phyloP scores from a whole-genome alignment of 2,888 invertebrate genomes.

The Ephialtes manifestator region DNA sequence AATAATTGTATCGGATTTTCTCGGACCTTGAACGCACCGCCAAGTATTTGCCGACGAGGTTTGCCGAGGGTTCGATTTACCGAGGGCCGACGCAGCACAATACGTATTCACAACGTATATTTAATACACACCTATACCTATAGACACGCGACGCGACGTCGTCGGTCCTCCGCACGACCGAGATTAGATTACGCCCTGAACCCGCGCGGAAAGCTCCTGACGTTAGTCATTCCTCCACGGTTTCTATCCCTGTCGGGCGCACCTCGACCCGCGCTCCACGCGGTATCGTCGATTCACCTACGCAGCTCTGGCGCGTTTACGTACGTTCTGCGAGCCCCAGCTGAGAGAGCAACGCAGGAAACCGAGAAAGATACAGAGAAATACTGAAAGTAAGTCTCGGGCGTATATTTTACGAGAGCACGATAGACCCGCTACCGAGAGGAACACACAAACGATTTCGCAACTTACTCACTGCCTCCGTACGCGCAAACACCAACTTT shows the following conservation, averaged over 20 bases:
- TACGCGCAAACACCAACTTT: slow-evolving; percentile 13
- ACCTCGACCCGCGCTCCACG: slow-evolving; percentile 39
- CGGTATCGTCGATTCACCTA: slow-evolving; percentile 70
- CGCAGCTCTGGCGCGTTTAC: slow-evolving; percentile 56
- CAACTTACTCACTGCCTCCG: slow-evolving; percentile 41
- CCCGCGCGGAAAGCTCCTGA: slow-evolving; percentile 67
- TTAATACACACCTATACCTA: slow-evolving; percentile 25
- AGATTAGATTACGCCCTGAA: slow-evolving; percentile 66
- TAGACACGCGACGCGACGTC: slow-evolving; percentile 49
- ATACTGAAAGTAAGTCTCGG: slow-evolving; percentile 23
- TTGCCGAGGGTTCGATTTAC: slow-evolving; percentile 56
- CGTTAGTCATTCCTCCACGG: slow-evolving; percentile 69
- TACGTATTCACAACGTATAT: slow-evolving; percentile 38
- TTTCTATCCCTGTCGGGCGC: slow-evolving; percentile 63
- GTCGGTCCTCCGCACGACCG: slow-evolving; percentile 65
- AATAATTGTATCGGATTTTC: slow-evolving; percentile 62
- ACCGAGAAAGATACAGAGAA: slow-evolving; percentile 19
- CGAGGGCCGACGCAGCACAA: slow-evolving; percentile 56
- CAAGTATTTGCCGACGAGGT: slow-evolving; percentile 64
- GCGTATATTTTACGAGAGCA: slow-evolving; percentile 50
- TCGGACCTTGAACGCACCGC: slow-evolving; percentile 63
- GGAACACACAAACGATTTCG: slow-evolving; percentile 31
- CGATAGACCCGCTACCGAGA: slow-evolving; percentile 49
- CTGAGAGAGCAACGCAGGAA: slow-evolving; percentile 24
- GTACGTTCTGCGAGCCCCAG: slow-evolving; percentile 61